Base-by-base conservation (phyloP, 1,140 invertebrate species). In the Elymnias hypermnestra region DNA sequence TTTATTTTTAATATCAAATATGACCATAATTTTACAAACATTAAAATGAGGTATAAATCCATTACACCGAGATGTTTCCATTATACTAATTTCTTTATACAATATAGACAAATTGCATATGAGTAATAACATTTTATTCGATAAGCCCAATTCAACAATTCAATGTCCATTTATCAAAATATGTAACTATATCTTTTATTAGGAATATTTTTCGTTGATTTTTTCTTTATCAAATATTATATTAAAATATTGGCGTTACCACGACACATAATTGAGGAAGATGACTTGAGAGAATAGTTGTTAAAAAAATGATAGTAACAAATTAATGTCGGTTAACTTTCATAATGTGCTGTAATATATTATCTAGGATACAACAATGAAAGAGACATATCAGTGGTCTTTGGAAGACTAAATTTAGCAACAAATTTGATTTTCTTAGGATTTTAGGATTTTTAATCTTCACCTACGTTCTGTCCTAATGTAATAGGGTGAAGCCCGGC, bases 151-250 rank as follows among this genome's bases (percentile, higher is more conserved):
- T 72, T 64, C 57, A 69, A 66, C 65, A 62, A 59, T 72, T 61
- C 51, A 64, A 72, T 64, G 56, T 67, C 42, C 45, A 53, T 64
- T 67, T 82, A 78, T 65, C 61, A 78, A 82, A 79, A 78, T 81
- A 77, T 65, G 43, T 64, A 63, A 46, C 57, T 60, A 42, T 55
- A 50, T 48, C 48, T 56, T 65, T 63, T 65, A 67, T 76, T 33
- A 82, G 63, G 66, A 82, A 74, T 76, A 69, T 22, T 60, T 64
- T 81, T 81, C 74, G 72, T 74, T 74, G 73, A 70, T 51, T 48
- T 50, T 57, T 50, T 49, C 54, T 40, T 63, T 38, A 33, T 40
- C 17, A 35, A 23, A 51, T 51, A 43, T 43, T 21, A 13, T 35
- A 26, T 25, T 3, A n/a, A 33, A 33, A 15, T 50, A 38, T 42